Percentiles rank a stretch among this genome's conserved stretches.
These are phyloP conservation scores for Xenus cinereus DNA, from an alignment of 2,113 vertebrate species.

Conservation along the genomic window DNA sequence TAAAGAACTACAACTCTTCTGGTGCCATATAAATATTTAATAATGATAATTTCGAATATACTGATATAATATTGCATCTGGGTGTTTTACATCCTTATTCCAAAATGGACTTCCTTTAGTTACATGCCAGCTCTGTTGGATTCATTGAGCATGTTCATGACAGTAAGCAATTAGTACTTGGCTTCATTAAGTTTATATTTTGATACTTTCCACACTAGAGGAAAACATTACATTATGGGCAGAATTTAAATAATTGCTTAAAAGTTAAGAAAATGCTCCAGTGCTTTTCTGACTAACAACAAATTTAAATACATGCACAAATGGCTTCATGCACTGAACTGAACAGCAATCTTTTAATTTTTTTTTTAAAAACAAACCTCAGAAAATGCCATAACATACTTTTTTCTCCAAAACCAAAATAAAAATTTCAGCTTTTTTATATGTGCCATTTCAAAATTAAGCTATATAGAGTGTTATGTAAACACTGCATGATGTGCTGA, in stretches of 20 bases:
- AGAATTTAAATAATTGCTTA: conserved; percentile 53
- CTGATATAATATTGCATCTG: background rate
- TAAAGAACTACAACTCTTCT: background rate
- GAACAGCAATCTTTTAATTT: background rate
- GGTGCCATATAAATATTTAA: conserved; percentile 33
- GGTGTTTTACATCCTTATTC: background rate
- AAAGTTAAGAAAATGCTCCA: conserved; percentile 51
- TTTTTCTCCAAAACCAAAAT: background rate
- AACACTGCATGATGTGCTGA: background rate
- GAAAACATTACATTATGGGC: background rate
- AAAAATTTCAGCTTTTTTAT: background rate
- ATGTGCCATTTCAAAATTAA: background rate
- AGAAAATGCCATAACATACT: background rate
- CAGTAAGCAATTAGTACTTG: background rate
- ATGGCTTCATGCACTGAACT: background rate
- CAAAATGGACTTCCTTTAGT: background rate
- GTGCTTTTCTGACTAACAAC: conserved; percentile 20
- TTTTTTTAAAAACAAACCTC: background rate
- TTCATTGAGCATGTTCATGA: background rate
- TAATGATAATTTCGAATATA: background rate
- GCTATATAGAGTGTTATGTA: background rate
- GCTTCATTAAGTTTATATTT: conserved; percentile 31
- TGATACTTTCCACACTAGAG: background rate
- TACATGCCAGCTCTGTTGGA: background rate
- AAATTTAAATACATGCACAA: background rate